phyloP scores from a whole-genome alignment of 1,140 invertebrate species.

The Cepaea nemoralis region DNA sequence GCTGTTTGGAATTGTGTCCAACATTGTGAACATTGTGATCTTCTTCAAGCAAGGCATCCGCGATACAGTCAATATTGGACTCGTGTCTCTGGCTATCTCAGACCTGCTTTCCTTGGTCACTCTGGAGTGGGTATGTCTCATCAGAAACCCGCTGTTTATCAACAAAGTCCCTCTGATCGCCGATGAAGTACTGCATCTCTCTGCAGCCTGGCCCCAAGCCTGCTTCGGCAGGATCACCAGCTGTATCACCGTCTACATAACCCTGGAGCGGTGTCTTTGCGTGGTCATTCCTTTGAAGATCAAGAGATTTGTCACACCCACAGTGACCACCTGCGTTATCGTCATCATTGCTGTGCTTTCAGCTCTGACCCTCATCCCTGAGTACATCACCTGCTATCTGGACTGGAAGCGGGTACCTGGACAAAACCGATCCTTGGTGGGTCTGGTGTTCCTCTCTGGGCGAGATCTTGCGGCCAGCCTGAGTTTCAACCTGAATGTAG shows the following conservation, averaged over 20 bases:
- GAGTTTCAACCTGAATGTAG: background rate
- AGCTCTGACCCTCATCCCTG: background rate
- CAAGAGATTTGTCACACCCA: conserved; percentile 6
- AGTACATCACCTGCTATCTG: background rate
- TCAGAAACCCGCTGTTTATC: background rate
- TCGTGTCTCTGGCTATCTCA: background rate
- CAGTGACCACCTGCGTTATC: background rate
- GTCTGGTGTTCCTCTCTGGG: background rate
- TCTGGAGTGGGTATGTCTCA: background rate
- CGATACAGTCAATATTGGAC: background rate
- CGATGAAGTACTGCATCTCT: background rate
- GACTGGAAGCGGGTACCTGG: background rate
- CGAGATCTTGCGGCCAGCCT: background rate
- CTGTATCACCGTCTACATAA: conserved; percentile 19
- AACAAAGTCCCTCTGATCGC: background rate
- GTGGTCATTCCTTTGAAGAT: conserved; percentile 7
- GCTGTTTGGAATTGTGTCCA: background rate
- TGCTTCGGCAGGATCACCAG: conserved; percentile 2
- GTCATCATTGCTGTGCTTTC: background rate
- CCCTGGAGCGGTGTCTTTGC: conserved; percentile 1
- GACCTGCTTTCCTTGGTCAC: background rate
- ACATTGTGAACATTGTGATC: background rate
- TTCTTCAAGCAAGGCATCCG: conserved; percentile 9
- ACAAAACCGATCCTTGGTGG: background rate
- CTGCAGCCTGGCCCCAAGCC: background rate